Evolutionary conservation across 2,797 vertebrate genomes (phyloP).

Genomic region (Nasua narica): DNA sequence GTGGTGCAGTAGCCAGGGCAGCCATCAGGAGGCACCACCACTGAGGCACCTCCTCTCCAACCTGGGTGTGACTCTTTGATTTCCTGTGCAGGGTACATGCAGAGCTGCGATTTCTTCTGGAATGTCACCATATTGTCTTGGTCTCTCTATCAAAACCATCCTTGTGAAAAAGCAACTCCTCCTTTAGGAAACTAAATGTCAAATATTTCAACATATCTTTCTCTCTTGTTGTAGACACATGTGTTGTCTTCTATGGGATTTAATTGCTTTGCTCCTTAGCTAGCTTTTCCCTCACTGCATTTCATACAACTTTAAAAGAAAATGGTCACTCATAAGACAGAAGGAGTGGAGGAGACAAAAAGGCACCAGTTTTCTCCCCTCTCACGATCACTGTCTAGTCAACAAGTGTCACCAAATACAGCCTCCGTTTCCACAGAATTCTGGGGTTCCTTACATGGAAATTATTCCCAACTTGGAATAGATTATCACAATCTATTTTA

Average conservation of each 20-base stretch:
- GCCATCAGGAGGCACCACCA: accelerated
- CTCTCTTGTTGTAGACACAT: constrained; percentile 41
- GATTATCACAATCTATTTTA: constrained; percentile 57
- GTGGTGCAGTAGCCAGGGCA: not conserved
- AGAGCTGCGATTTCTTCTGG: constrained; percentile 57
- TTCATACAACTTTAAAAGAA: constrained; percentile 48
- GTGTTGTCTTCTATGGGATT: constrained; percentile 62
- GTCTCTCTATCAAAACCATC: constrained; percentile 42
- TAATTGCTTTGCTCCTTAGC: constrained; percentile 71
- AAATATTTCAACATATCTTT: constrained; percentile 71
- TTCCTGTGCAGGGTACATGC: constrained; percentile 18
- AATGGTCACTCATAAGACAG: constrained; percentile 23
- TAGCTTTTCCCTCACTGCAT: constrained; percentile 52
- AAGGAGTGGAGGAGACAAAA: constrained; percentile 1
- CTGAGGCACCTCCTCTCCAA: not conserved
- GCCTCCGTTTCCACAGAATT: not conserved
- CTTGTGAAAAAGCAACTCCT: constrained; percentile 44
- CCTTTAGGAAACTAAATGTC: constrained; percentile 65
- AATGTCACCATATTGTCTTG: constrained; percentile 47
- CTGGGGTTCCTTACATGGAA: not conserved
- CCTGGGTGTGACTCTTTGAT: not conserved
- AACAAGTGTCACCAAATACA: not conserved
- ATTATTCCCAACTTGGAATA: constrained; percentile 55
- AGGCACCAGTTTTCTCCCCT: constrained; percentile 33
- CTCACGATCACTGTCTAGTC: constrained; percentile 43